Evolutionary conservation across 2,113 vertebrate species (phyloP), one percentile per base, ranked within the genome.

Genomic region (Meriones unguiculatus): DNA sequence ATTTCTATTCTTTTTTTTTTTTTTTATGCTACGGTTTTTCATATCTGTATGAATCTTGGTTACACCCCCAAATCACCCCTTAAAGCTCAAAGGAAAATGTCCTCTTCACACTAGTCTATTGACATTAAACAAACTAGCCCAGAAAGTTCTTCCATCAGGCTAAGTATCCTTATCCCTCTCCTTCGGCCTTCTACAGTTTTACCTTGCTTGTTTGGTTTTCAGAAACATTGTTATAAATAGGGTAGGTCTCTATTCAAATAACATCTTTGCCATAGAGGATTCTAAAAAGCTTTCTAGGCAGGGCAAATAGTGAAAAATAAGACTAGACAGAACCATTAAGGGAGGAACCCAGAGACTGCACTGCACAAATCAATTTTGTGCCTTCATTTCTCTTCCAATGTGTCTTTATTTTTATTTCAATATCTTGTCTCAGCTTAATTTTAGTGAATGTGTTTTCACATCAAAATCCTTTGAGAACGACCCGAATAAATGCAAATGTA

Each of bases 321-420:
- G 81, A 97, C 30, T 73, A 93, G 96, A 97, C 91, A 98, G 91
- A 73, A 67, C 59, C 92, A 95, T 97, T 98, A 97, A 94, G 15
- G n/a, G 67, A 95, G 69, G 52, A 96, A 78, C 30, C 86, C 77
- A 77, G 87, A 93, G 59, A 75, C 52, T 52, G 69, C 87, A 57
- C 35, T 77, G 82, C 82, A 81, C 57, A 62, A 95, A 97, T 97
- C 95, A 96, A 95, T 97, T 97, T 57, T 89, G 52, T 15, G n/a
- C 86, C 95, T 92, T 54, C 65, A 93, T 95, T 96, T 91, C 77
- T 95, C 59, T 95, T 65, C 30, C 64, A 69, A 54, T 95, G 94
- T 57, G 57, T 95, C 93, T 97, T 97, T 92, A 96, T 96, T 97
- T 98, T 76, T 97, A 89, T 92, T 96, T 95, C 81, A 93, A 93